phyloP scores from a whole-genome alignment of 2,888 invertebrate species.

The Diabrotica balteata region DNA sequence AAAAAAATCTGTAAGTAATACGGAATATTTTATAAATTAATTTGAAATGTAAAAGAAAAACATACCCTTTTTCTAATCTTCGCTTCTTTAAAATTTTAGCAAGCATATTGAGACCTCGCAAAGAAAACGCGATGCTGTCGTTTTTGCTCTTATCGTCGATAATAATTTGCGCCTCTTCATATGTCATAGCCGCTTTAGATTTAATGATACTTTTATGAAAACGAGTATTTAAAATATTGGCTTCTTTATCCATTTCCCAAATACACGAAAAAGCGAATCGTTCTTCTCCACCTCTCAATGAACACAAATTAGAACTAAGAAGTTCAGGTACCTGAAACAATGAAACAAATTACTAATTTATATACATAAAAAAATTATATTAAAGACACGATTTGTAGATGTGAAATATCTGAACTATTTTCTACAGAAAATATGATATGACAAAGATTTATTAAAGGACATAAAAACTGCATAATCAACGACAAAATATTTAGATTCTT shows the following conservation, averaged over 20 bases:
- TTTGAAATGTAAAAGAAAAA: neutral
- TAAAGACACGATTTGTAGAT: too few species aligned
- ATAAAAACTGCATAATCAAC: too few species aligned
- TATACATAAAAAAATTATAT: too few species aligned
- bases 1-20: too few species aligned
- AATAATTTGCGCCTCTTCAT: constrained; percentile 93
- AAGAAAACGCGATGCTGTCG: constrained; percentile 76
- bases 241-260: constrained; percentile 89
- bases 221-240: constrained; percentile 79
- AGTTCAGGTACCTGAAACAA: constrained; percentile 69
- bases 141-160: constrained; percentile 82
- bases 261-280: constrained; percentile 95
- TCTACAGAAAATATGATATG: too few species aligned
- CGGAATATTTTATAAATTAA: too few species aligned
- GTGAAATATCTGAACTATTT: too few species aligned
- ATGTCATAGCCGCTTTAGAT: constrained; percentile 92
- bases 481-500: too few species aligned
- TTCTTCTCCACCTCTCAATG: constrained; percentile 87
- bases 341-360: constrained; percentile 24
- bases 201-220: constrained; percentile 94
- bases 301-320: constrained; percentile 95
- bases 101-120: constrained; percentile 82
- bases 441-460: too few species aligned
- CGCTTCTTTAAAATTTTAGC: constrained; percentile 90
- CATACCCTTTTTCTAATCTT: constrained; percentile 43